Base-by-base conservation (phyloP, 2,797 vertebrate species). In the Iguana delicatissima region DNA sequence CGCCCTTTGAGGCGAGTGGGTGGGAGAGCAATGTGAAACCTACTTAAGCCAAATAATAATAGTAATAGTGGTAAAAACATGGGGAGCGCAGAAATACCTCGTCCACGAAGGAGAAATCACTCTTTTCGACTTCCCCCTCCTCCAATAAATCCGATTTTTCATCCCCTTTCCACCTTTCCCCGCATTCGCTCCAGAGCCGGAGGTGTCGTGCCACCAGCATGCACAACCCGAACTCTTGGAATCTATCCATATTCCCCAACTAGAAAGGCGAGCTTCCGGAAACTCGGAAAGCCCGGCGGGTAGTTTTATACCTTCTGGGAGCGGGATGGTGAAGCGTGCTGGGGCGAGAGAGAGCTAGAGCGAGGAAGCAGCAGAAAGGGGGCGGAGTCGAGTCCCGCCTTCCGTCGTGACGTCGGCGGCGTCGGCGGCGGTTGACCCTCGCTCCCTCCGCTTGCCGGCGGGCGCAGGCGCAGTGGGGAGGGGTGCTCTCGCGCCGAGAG, bases 321-420 rank as follows among this genome's bases (percentile, higher is more conserved):
- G 93, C 91, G 94, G 93, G 92, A 91, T 86, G 89, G 91, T 72
- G 88, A 69, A 55, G 92, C 73, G 86, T 62, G 55, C 42, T 1
- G 55, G 6, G 3, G 32, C 4, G 73, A 20, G 32, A 57, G 24
- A 20, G 24, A 1, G 32, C 8, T 3, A 18, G 9, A 69, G 50
- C 69, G 69, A 14, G 2, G 38, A n/a, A 20, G 42, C 3, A 46
- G 42, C 42, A 4, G 42, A 4, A 46, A 46, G 42, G 42, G 42
- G 42, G 42, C 42, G 42, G 42, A 46, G 42, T 46, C 42, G 42
- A 46, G 42, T 46, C 42, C 42, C 42, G 42, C 42, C 42, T 46
- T 46, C 42, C 42, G 42, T 46, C 42, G 3, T 57, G 14, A 57
- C 57, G 57, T 57, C 14, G 55, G 13, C 13, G 55, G 55, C 55